Percentiles rank a stretch among this genome's conserved stretches.
phyloP scores from a whole-genome alignment of 2,797 vertebrate genomes.

The Vespertilio murinus region DNA sequence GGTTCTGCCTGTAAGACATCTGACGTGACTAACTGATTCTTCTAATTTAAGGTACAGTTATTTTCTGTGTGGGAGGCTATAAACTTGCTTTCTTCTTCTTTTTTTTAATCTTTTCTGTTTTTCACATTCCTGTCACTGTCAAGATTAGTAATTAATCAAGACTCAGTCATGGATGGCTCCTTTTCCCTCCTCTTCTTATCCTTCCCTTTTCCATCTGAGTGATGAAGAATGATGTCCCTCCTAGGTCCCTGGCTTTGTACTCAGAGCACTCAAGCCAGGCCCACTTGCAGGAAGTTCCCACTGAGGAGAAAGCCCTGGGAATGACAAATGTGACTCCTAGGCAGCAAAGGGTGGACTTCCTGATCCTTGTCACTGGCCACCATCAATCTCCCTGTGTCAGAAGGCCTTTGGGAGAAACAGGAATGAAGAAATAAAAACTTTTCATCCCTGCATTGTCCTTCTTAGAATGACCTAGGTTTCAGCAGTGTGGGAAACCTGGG shows the following conservation, averaged over 20 bases:
- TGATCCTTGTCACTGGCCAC: constrained; percentile 71
- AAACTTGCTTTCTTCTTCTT: constrained; percentile 47
- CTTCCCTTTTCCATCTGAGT: constrained; percentile 75
- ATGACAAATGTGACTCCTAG: constrained; percentile 80
- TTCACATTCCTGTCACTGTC: constrained; percentile 76
- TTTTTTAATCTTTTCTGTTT: constrained; percentile 16
- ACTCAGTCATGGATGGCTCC: constrained; percentile 61
- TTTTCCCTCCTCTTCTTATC: constrained; percentile 54
- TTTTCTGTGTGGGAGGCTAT: constrained; percentile 46
- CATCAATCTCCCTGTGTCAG: constrained; percentile 79
- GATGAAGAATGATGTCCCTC: constrained; percentile 82
- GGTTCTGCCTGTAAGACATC: constrained; percentile 7
- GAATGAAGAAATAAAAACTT: neutral
- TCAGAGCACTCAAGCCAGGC: constrained; percentile 68
- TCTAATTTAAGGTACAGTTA: constrained; percentile 67
- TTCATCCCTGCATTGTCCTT: neutral
- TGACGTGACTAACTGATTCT: constrained; percentile 66
- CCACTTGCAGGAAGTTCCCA: constrained; percentile 71
- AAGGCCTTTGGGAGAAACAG: constrained; percentile 44
- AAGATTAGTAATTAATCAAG: constrained; percentile 83
- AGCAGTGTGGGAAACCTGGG: neutral
- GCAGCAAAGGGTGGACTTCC: constrained; percentile 67
- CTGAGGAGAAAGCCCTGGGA: constrained; percentile 62
- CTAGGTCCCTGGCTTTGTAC: constrained; percentile 73
- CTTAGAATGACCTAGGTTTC: neutral